Evolutionary conservation across 2,888 invertebrate species (phyloP), one percentile per base, ranked within the genome.

Genomic region (Aphrophora alni): DNA sequence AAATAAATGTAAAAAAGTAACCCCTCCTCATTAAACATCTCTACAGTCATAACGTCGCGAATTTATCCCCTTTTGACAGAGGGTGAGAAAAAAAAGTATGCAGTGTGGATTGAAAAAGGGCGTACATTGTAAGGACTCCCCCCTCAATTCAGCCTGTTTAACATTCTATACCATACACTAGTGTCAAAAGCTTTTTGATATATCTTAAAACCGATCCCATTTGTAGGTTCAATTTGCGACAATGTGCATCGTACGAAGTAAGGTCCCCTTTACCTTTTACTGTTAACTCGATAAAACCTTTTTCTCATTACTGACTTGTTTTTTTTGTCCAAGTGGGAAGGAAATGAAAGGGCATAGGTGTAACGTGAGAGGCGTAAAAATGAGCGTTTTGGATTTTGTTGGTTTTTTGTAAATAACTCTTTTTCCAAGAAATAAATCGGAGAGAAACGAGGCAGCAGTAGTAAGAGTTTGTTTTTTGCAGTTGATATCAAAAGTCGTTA

Each of bases 151-250:
- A 1, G 4, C 21, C 59, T 59, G 59, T 21, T 59, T 59, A 59
- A 59, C n/a, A 59, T 59, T 59, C 59, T 59, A n/a, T 21, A 21
- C 12, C n/a, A 21, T 21, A 7, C 44, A 44, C 2, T 21, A 21
- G 59, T 59, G 59, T 59, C 59, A 59, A 59, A 59, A 59, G 59
- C 59, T 59, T 59, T 59, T 21, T 21, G 59, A 59, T 59, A 59
- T 59, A 59, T 59, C 59, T 59, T 59, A 59, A 44, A 59, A 59
- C 59, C 59, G 59, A 59, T 44, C 17, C 17, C 44, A 44, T 59
- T 59, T 59, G 21, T 59, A 59, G 14, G 59, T 59, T 59, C 59
- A 59, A 59, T 59, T 59, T 59, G 59, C 21, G 59, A 59, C 59
- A 44, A 44, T 21, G 21, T 59, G 21, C 59, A 7, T 44, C 14